These are phyloP conservation scores for Lepidurus arcticus DNA, from an alignment of 1,140 invertebrate genomes.

Conservation along the genomic window DNA sequence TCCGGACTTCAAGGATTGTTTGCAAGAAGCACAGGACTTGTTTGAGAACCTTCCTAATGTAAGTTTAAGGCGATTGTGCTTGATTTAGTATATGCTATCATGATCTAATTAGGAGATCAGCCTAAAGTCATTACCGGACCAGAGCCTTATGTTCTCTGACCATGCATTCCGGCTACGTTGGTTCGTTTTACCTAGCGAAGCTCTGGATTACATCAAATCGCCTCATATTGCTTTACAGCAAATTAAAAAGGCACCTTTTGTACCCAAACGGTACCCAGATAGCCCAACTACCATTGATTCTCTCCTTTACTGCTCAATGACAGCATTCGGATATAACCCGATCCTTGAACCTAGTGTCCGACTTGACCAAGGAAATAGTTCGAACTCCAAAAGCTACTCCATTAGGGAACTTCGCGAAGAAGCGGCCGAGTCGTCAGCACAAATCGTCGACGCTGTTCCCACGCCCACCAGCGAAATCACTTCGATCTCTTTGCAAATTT, in stretches of 20 bases:
- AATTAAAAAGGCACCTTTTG: conserved; percentile 11
- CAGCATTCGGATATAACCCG: neutral
- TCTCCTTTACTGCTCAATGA: neutral
- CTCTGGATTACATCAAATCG: conserved; percentile 40
- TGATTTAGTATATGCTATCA: neutral
- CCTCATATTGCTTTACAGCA: neutral
- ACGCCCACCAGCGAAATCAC: neutral
- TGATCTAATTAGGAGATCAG: neutral
- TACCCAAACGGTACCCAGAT: conserved; percentile 12
- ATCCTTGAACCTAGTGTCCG: neutral
- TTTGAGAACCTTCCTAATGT: conserved; percentile 69
- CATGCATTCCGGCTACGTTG: conserved; percentile 56
- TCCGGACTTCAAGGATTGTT: conserved; percentile 59
- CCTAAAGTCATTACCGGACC: conserved; percentile 54
- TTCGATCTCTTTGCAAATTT: neutral
- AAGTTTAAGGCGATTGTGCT: conserved; percentile 30
- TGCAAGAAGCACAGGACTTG: conserved; percentile 68
- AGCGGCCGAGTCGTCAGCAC: neutral
- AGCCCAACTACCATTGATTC: neutral
- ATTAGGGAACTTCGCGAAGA: neutral
- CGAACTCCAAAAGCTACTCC: neutral
- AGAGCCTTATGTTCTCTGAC: conserved; percentile 39
- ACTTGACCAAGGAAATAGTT: neutral
- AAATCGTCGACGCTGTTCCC: neutral
- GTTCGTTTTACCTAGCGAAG: conserved; percentile 68